Evolutionary conservation across 2,888 invertebrate genomes (phyloP).

Genomic region (Harpalus rubripes): DNA sequence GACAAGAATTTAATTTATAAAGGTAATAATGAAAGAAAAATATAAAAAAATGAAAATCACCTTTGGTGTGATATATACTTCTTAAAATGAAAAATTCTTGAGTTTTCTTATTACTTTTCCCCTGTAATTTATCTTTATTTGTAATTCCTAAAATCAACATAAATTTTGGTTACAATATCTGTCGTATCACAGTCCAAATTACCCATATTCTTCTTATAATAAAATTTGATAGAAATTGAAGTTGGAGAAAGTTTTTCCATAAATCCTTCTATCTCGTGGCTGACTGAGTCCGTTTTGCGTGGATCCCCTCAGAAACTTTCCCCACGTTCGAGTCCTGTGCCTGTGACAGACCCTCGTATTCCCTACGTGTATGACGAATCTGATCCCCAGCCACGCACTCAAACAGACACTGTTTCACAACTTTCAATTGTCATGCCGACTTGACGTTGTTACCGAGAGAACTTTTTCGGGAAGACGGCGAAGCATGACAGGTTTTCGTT

Average conservation of each 20-base stretch:
- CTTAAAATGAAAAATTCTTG: neutral
- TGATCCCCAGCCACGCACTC: no score
- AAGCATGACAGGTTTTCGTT: no score
- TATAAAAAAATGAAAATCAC: no score
- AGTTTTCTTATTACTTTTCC: slow-evolving; percentile 8
- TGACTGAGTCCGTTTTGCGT: slow-evolving; percentile 14
- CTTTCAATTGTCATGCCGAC: no score
- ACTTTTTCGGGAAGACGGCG: no score
- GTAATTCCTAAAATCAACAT: neutral
- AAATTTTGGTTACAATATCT: slow-evolving; percentile 7
- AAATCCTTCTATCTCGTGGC: slow-evolving; percentile 30
- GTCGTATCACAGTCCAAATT: slow-evolving; percentile 10
- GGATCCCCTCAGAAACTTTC: slow-evolving; percentile 7
- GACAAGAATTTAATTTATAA: no score
- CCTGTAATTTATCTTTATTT: neutral
- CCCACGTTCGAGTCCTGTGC: neutral
- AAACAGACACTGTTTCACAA: no score
- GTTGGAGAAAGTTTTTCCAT: slow-evolving; percentile 32
- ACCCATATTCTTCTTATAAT: slow-evolving; percentile 25
- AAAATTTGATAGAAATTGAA: slow-evolving; percentile 42
- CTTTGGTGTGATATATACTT: neutral
- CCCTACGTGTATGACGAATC: slow-evolving; percentile 18
- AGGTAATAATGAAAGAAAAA: no score
- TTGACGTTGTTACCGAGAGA: no score
- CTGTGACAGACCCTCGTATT: slow-evolving; percentile 16